Base-by-base conservation (phyloP, 1,140 invertebrate species). In the Brachionus sp. region DNA sequence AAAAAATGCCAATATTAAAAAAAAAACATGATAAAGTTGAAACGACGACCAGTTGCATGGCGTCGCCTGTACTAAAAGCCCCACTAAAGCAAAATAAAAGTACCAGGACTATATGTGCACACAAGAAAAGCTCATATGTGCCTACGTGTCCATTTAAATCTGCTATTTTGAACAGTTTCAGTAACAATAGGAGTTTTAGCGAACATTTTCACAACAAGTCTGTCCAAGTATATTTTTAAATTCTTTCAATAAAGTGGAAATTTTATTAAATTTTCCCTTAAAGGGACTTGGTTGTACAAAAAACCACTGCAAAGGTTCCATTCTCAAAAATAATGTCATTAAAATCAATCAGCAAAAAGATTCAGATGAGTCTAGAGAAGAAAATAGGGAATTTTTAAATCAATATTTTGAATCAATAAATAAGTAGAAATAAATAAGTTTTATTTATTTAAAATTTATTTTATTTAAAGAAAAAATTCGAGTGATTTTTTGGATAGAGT, bases 401-500 rank as follows among this genome's bases (percentile, higher is more conserved):
- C 64, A 68, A 23, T 68, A 33, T 68, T 68, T 35, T 13, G 64
- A 68, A 5, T 33, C 64, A 35, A 35, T 68, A 35, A 68, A 37
- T 37, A 33, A 68, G 64, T 68, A 68, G 7, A 25, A 57, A 57
- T 7, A 23, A 57, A 7, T 9, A 23, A 9, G 5, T 57, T 9
- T 23, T 2, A 23, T 25, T 57, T 57, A 23, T 19, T 57, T 19
- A 19, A 1, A 2, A 7, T 57, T 57, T 0, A 23, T 35, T 35
- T 68, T 13, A 16, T 33, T 68, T 23, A 35, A n/a, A 68, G 87
- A 68, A 66, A 85, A n/a, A 87, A 89, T 70, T 86, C 88, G 2
- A 84, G 86, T 2, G 85, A 86, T 46, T 89, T 91, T 84, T 84
- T 86, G 5, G 86, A 87, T 62, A 85, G 95, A 83, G 93, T 93